These are phyloP conservation scores for Teleiodes luculella DNA, from an alignment of 2,888 invertebrate species.

Conservation along the genomic window DNA sequence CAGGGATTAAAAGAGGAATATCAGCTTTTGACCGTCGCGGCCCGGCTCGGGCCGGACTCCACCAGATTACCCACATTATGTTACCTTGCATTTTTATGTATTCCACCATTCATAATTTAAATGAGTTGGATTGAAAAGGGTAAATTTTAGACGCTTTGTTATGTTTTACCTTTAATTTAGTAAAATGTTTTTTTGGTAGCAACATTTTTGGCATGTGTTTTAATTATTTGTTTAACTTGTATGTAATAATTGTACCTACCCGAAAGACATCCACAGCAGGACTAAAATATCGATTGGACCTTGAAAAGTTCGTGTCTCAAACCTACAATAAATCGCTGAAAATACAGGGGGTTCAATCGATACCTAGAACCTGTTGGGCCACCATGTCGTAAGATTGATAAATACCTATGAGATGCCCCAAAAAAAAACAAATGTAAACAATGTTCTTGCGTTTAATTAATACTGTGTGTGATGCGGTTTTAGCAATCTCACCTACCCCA, in stretches of 20 bases:
- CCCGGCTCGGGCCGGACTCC: slow-evolving; percentile 26
- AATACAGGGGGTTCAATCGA: too few species aligned
- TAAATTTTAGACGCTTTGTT: slow-evolving; percentile 10
- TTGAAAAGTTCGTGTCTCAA: too few species aligned
- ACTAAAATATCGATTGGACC: too few species aligned
- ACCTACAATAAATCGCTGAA: too few species aligned
- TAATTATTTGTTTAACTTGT: too few species aligned
- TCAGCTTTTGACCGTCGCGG: slow-evolving; percentile 74
- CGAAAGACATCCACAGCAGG: too few species aligned
- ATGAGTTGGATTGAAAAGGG: slow-evolving; percentile 38
- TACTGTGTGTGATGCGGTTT: neutral
- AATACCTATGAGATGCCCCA: too few species aligned
- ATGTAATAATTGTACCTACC: too few species aligned
- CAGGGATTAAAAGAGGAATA: slow-evolving; percentile 78
- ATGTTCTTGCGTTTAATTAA: neutral
- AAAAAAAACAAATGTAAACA: neutral
- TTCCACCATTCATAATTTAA: slow-evolving; percentile 59
- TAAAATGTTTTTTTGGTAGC: neutral
- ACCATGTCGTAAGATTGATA: too few species aligned
- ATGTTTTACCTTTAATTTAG: slow-evolving; percentile 18
- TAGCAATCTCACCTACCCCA: slow-evolving; percentile 16
- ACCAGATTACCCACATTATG: slow-evolving; percentile 64
- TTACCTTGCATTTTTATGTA: slow-evolving; percentile 54
- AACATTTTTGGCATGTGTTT: neutral
- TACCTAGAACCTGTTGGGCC: too few species aligned